Evolutionary conservation across 2,888 invertebrate species (phyloP).

Genomic region (Arge pagana): DNA sequence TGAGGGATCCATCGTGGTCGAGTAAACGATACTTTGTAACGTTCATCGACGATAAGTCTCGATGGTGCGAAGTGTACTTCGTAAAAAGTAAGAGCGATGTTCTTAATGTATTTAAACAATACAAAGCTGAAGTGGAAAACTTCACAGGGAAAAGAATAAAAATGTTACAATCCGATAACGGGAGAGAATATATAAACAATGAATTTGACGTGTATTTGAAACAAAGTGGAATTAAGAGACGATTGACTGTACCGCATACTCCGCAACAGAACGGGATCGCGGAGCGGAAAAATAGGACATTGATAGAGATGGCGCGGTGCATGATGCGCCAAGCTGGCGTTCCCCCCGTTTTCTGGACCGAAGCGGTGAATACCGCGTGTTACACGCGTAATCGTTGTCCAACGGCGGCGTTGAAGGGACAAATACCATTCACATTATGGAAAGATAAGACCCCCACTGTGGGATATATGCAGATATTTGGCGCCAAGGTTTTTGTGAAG

Average conservation of each 20-base stretch:
- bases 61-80: constrained; percentile 36
- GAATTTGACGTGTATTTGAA: neutral
- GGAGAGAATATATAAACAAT: neutral
- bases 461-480: neutral
- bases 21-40: constrained; percentile 35
- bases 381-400: constrained; percentile 10
- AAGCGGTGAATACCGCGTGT: constrained; percentile 8
- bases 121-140: constrained; percentile 29
- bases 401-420: constrained; percentile 4
- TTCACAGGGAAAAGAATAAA: constrained; percentile 18
- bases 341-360: constrained; percentile 11
- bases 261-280: neutral
- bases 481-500: constrained; percentile 12
- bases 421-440: neutral
- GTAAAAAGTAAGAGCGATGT: constrained; percentile 33
- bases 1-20: constrained; percentile 28
- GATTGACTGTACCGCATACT: neutral
- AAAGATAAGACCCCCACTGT: constrained; percentile 4
- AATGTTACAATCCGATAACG: neutral
- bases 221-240: neutral
- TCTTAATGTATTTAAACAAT: constrained; percentile 28
- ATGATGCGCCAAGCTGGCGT: neutral
- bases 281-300: neutral
- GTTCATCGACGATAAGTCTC: constrained; percentile 37
- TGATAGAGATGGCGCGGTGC: neutral